A percentile compares a stretch with the other conserved stretches of the same genome.
Evolutionary conservation across 2,888 invertebrate species (phyloP).

Genomic region (Axea sp.): DNA sequence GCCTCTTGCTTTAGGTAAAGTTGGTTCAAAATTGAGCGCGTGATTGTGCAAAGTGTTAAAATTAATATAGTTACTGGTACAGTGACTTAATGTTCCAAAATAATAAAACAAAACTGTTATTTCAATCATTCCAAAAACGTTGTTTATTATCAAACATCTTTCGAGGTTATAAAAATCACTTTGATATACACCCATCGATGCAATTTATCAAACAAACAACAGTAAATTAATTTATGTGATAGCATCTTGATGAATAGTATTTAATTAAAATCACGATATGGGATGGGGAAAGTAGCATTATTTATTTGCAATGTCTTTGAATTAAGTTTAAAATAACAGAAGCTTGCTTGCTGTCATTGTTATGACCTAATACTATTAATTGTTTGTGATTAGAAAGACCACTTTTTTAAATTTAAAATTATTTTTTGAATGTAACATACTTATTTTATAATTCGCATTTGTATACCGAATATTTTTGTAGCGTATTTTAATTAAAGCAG

Average conservation of each 20-base stretch:
- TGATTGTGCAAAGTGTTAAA: background rate
- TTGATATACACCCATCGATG: conserved; percentile 18
- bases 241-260: background rate
- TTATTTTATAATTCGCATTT: too few species aligned
- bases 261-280: too few species aligned
- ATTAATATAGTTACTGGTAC: too few species aligned
- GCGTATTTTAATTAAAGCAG: too few species aligned
- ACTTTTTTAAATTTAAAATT: too few species aligned
- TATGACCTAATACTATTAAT: too few species aligned
- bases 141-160: background rate
- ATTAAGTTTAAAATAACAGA: background rate
- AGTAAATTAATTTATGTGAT: background rate
- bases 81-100: background rate
- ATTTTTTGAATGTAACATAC: too few species aligned
- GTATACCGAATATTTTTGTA: too few species aligned
- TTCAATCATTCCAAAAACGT: background rate
- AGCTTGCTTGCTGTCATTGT: conserved; percentile 23
- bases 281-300: too few species aligned
- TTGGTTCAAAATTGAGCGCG: background rate
- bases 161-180: conserved; percentile 21
- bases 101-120: background rate
- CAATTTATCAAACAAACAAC: background rate
- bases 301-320: too few species aligned
- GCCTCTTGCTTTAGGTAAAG: conserved; percentile 77
- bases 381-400: too few species aligned